Evolutionary conservation across 2,113 vertebrate genomes (phyloP), one percentile per base, ranked within the genome.

Genomic region (Gila orcuttii): DNA sequence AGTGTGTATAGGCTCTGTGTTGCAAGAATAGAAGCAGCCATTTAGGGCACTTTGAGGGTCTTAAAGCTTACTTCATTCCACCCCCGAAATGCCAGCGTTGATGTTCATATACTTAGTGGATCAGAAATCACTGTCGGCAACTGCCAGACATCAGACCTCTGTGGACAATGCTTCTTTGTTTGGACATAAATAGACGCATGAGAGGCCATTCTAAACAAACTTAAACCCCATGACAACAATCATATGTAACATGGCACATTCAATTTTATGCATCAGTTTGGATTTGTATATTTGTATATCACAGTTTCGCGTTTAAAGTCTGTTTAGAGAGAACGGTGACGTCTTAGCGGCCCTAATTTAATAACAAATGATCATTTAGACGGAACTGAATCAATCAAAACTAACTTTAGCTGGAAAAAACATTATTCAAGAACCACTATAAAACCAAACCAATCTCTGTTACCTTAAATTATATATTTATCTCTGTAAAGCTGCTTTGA

Each of bases 101-200:
- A 87, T 79, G 73, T 90, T 89, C 85, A 82, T 85, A 75, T 50
- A 81, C 52, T 89, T 85, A 84, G 81, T 88, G 84, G 71, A 78
- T 79, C 81, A 87, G 82, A 91, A 89, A 88, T 76, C 74, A 83
- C 75, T 87, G 82, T 84, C 76, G 75, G 66, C 79, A 42, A 39
- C 57, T 76, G 89, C 83, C 79, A 88, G 74, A 88, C 52, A 79
- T 86, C 59, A 64, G 52, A 79, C 74, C 59, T 71, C 55, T 47
- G 82, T 31, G 33, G 33, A 87, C 88, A 89, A 79, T 79, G 75
- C 62, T 71, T 79, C 88, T 83, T 89, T 85, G 86, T 81, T 79
- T 42, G 64, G 33, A 60, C 52, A 83, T 82, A 60, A 64, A 88
- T 84, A 79, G 79, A 85, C 68, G 59, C 36, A 59, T 69, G 74